A percentile compares a stretch with the other conserved stretches of the same genome.
These are phyloP conservation scores for Tricholaema leucomelas DNA, from an alignment of 2,113 vertebrate species.

Conservation along the genomic window DNA sequence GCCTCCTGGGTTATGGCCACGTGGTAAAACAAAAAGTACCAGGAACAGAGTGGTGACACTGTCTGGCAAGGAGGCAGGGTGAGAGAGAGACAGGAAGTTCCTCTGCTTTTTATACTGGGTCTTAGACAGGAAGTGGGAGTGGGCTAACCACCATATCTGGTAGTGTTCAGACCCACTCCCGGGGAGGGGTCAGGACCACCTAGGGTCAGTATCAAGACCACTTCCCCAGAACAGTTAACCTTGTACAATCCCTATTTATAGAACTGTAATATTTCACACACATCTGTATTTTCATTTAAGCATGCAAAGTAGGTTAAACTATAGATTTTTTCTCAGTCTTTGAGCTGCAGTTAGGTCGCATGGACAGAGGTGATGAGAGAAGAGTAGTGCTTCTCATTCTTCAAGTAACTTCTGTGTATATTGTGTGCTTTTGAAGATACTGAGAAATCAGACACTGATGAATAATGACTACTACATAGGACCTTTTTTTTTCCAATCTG, in stretches of 20 bases:
- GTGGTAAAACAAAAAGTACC: no score
- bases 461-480: neutral
- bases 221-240: no score
- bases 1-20: no score
- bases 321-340: neutral
- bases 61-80: no score
- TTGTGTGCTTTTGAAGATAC: neutral
- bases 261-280: neutral
- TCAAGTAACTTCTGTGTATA: neutral
- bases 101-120: no score
- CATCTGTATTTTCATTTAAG: neutral
- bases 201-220: no score
- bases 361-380: neutral
- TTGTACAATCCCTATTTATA: neutral
- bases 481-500: neutral
- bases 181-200: no score
- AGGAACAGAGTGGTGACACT: no score
- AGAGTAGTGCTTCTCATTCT: neutral
- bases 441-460: neutral
- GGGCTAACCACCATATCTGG: no score
- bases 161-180: no score
- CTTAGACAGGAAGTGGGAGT: no score
- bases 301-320: neutral
- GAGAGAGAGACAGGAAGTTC: no score
- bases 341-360: accelerated